These are phyloP conservation scores for Psophia crepitans DNA, from an alignment of 2,113 vertebrate genomes.

Conservation along the genomic window DNA sequence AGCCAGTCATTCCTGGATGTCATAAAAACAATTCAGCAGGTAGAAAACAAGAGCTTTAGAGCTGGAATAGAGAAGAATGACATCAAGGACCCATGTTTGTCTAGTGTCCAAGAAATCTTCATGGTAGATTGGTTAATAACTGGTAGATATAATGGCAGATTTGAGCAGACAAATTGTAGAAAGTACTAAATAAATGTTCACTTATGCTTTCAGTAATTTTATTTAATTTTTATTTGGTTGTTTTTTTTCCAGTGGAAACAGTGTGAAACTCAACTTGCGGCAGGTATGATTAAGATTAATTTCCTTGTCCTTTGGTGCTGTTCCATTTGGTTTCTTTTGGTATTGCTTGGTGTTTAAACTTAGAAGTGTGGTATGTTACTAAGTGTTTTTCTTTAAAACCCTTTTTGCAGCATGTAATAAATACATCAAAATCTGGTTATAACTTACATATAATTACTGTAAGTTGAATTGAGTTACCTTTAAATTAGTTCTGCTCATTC, in stretches of 20 bases:
- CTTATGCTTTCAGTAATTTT: not conserved
- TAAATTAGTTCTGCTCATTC: not conserved
- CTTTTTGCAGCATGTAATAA: not conserved
- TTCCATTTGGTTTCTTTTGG: not conserved
- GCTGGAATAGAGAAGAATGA: not conserved
- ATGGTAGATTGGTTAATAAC: not conserved
- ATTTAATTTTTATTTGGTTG: not conserved
- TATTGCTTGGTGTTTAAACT: not conserved
- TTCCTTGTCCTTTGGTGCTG: not conserved
- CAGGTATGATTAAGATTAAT: not conserved
- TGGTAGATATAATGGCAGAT: not conserved
- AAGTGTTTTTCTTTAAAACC: not conserved
- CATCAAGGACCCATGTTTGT: not conserved
- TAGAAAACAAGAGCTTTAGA: not conserved
- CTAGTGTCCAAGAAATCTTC: not conserved
- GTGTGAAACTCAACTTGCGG: rapidly evolving
- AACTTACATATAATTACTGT: not conserved
- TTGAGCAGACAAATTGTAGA: not conserved
- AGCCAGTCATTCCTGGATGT: not conserved
- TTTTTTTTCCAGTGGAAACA: not conserved
- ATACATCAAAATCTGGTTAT: not conserved
- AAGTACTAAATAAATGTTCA: not conserved
- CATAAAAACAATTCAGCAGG: not conserved
- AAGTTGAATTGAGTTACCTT: not conserved
- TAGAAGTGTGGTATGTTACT: not conserved